These are phyloP conservation scores for Trachops cirrhosus DNA, from an alignment of 2,797 vertebrate species.

Conservation along the genomic window DNA sequence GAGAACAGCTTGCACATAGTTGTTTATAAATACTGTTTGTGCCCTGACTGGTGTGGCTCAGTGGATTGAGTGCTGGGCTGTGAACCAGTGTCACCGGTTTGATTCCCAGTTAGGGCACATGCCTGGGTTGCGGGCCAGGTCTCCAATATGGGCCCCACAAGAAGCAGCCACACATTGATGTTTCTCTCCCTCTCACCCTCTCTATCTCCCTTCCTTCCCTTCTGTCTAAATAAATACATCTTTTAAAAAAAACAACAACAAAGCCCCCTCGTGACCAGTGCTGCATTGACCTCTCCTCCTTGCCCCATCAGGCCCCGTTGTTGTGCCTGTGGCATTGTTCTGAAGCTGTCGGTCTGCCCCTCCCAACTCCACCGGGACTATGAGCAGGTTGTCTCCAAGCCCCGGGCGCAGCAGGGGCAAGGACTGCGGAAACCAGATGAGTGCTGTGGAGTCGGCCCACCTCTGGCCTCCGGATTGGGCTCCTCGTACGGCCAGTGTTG, in stretches of 20 bases:
- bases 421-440: neutral
- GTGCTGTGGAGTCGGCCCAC: neutral
- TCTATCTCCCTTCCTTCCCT: no score
- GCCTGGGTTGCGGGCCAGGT: no score
- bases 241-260: no score
- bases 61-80: no score
- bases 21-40: neutral
- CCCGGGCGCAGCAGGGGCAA: neutral
- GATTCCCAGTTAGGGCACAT: no score
- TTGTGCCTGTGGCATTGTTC: neutral
- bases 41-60: no score
- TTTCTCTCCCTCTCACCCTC: no score
- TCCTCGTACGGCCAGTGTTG: fast-evolving
- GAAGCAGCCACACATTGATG: no score
- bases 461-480: neutral
- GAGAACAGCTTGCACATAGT: neutral
- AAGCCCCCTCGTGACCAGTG: neutral
- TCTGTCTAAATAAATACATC: no score
- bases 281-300: neutral
- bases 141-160: no score
- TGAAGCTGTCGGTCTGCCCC: neutral
- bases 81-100: no score
- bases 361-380: no score
- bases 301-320: fast-evolving
- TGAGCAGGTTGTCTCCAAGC: neutral